Conservation (phyloP, 2,113 vertebrate species). For the Hemiprocne comata region DNA sequence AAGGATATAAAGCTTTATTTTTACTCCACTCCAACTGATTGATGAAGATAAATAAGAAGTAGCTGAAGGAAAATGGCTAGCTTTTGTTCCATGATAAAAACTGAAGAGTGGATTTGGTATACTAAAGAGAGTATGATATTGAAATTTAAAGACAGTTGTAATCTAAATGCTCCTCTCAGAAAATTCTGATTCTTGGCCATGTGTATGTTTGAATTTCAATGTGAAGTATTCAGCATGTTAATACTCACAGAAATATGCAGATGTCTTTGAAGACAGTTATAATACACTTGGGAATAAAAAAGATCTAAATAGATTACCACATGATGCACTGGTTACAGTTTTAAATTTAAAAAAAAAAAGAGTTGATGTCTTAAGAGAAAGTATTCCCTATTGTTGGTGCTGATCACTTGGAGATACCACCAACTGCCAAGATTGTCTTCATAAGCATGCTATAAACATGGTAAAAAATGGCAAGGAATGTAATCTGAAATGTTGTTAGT, state of each 20-base stretch:
- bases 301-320: background rate
- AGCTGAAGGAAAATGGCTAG: background rate
- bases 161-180: background rate
- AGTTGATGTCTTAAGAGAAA: background rate
- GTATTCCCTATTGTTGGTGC: background rate
- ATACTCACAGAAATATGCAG: background rate
- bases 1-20: background rate
- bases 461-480: background rate
- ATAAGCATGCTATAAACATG: background rate
- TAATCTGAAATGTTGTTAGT: background rate
- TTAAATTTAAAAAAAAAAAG: background rate
- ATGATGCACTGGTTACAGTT: background rate
- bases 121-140: no score
- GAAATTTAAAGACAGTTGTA: background rate
- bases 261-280: background rate
- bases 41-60: background rate
- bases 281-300: background rate
- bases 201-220: background rate
- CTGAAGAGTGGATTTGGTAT: background rate
- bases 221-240: background rate
- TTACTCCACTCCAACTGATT: background rate
- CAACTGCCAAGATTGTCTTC: background rate
- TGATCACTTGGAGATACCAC: background rate
- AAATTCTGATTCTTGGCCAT: background rate
- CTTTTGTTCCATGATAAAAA: background rate